Evolutionary conservation across 2,113 vertebrate genomes (phyloP).

Genomic region (Psophia crepitans): DNA sequence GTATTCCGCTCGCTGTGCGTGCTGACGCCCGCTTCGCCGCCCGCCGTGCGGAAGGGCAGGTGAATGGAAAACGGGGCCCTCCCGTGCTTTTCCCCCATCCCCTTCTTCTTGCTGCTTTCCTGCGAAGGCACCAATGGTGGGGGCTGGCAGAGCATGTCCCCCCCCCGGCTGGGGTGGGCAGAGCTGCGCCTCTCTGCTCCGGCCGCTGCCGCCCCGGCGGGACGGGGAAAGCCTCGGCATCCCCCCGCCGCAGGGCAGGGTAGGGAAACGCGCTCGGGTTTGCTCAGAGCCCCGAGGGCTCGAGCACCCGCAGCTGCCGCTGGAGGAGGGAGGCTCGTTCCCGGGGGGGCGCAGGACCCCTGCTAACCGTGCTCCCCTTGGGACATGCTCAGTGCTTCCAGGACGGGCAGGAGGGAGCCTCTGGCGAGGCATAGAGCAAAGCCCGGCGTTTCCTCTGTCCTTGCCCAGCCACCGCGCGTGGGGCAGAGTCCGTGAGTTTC

Average conservation of each 20-base stretch:
- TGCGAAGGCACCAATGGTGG: fast-evolving
- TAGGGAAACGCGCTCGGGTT: neutral
- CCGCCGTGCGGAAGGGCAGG: fast-evolving
- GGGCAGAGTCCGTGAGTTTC: fast-evolving
- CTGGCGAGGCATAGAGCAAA: too few species aligned
- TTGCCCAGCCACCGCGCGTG: fast-evolving
- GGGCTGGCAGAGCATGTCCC: neutral
- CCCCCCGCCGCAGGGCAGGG: neutral
- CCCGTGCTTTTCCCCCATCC: neutral
- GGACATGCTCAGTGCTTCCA: fast-evolving
- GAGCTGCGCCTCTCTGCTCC: too few species aligned
- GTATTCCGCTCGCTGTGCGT: fast-evolving
- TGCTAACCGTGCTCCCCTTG: fast-evolving
- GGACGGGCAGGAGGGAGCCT: fast-evolving
- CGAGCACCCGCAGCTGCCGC: neutral
- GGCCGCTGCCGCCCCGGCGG: neutral
- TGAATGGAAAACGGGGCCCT: fast-evolving
- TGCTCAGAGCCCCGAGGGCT: neutral
- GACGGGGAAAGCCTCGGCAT: neutral
- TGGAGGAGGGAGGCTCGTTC: neutral
- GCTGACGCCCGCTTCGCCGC: fast-evolving
- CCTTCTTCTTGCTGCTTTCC: neutral
- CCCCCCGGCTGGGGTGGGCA: neutral
- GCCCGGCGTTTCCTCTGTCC: too few species aligned
- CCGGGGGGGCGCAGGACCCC: fast-evolving